Evolutionary conservation across 2,888 invertebrate species (phyloP), one percentile per base, ranked within the genome.

Genomic region (Andrena camellia): DNA sequence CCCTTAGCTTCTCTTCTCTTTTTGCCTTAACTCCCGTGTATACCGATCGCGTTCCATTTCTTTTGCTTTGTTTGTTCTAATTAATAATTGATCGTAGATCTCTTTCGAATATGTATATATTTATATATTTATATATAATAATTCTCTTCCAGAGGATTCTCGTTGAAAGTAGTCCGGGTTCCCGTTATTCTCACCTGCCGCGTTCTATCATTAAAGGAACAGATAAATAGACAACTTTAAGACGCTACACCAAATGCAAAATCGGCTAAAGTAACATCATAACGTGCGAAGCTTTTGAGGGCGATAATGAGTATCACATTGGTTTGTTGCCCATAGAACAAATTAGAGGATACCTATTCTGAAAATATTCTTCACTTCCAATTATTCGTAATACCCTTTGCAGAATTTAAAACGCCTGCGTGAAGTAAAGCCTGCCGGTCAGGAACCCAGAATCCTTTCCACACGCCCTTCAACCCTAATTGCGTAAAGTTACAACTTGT

Each of bases 31-130:
- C 73, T 73, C 70, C 52, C 59, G 50, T 70, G 67, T 66, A 84
- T 76, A 74, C 81, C 13, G 74, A 83, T 72, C 85, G 78, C 73
- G 78, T 68, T 77, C 70, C 62, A 4, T 81, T 76, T 66, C 29
- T 17, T 77, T 79, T 33, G 69, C 29, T 79, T 72, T 72, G 72
- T 79, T 76, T 73, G n/a, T 79, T 80, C 71, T 85, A 81, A 89
- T 90, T 89, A 91, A 90, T 92, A 91, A 93, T 92, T 92, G 92
- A 92, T 92, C 91, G 86, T 91, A 89, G 89, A 89, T 90, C 87
- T 86, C 88, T 82, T 82, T 87, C 81, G 84, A 88, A 87, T 90
- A 87, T 88, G 84, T 86, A 87, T 89, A 85, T 86, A 88, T 75
- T 71, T 81, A 81, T 81, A 81, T 83, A 77, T 86, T 77, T 86